Conservation (phyloP, 2,797 vertebrate species). For the Pantherophis vulpinus region DNA sequence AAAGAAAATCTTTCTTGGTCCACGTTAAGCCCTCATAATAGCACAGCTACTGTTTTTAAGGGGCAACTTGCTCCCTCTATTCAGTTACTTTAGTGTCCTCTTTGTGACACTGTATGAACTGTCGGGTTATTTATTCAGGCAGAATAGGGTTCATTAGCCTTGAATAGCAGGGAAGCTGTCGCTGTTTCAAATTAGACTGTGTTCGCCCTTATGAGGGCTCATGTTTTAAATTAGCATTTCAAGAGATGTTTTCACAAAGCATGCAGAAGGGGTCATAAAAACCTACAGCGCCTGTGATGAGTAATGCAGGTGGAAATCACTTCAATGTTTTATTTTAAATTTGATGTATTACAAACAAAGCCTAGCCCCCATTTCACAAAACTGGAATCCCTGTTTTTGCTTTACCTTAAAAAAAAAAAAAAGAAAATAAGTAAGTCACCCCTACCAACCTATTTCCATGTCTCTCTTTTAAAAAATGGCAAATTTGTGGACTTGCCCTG, state of each 20-base stretch:
- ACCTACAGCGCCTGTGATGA: background rate
- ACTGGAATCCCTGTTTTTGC: background rate
- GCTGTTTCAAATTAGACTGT: background rate
- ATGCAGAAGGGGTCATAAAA: background rate
- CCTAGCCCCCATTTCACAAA: background rate
- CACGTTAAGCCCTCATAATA: constrained; percentile 40
- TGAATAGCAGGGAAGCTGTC: background rate
- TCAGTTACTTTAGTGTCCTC: constrained; percentile 4
- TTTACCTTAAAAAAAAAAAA: background rate
- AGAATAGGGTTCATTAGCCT: background rate
- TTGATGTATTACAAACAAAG: background rate
- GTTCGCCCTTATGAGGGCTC: background rate
- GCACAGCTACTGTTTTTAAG: constrained; percentile 9
- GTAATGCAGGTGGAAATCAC: background rate
- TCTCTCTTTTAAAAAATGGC: background rate
- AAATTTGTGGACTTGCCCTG: background rate
- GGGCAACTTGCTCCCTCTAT: constrained; percentile 26
- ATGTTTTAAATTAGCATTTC: background rate
- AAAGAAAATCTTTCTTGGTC: constrained; percentile 32
- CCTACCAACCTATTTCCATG: background rate
- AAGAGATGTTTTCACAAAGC: background rate
- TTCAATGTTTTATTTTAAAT: background rate
- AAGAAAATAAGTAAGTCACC: background rate
- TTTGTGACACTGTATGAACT: constrained; percentile 13
- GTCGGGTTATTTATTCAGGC: background rate